Evolutionary conservation across 2,113 vertebrate genomes (phyloP).

Genomic region (Brachypteracias leptosomus): DNA sequence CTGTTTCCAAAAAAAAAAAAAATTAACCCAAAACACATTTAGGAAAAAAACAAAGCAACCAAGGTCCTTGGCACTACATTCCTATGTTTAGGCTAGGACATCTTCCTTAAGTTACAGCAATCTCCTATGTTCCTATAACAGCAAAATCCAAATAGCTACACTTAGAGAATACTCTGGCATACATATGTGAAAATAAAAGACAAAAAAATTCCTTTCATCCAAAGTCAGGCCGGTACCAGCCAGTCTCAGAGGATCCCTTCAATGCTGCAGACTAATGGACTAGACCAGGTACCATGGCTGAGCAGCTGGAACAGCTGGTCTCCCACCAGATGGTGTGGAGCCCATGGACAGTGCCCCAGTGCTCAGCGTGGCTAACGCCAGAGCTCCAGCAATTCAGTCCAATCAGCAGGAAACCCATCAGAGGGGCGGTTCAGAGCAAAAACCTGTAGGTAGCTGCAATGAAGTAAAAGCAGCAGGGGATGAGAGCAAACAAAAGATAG

Average conservation of each 20-base stretch:
- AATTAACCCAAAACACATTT: background rate
- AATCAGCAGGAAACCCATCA: conserved; percentile 23
- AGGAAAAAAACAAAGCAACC: background rate
- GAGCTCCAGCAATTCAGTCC: background rate
- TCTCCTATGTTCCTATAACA: background rate
- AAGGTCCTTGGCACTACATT: background rate
- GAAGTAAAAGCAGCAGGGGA: conserved; percentile 1
- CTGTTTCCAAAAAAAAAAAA: background rate
- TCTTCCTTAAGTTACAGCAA: background rate
- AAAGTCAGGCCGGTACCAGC: background rate
- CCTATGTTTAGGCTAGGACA: background rate
- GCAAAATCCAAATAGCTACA: background rate
- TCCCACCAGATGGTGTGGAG: background rate
- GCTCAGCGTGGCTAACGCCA: background rate
- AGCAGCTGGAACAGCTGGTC: background rate
- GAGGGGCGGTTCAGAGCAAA: background rate
- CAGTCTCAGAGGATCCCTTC: background rate
- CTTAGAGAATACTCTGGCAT: background rate
- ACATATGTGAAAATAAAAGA: background rate
- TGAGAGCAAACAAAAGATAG: conserved; percentile 26
- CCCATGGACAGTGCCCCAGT: background rate
- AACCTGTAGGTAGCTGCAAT: background rate
- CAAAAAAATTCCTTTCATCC: background rate
- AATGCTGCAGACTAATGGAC: background rate
- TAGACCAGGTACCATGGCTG: background rate